Base-by-base conservation (phyloP, 2,888 invertebrate genomes). In the Protophormia terraenovae region DNA sequence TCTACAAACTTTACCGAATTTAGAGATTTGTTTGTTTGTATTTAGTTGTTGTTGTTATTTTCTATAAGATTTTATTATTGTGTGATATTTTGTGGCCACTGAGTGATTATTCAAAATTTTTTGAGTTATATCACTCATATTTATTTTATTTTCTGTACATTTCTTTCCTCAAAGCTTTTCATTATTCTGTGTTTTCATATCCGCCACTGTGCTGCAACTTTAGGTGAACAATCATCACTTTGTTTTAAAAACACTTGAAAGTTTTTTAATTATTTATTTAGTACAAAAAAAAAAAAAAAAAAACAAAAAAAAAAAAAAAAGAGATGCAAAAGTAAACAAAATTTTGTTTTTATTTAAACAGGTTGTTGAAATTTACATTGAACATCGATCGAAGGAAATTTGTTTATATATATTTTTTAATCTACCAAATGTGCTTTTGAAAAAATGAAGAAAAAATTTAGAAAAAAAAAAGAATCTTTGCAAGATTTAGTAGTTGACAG, bases 191-290 rank as follows among this genome's bases (percentile, higher is more conserved):
- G 19, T 2, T 45, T 45, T 47, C 2, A 22, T 62, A 19, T 22
- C n/a, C 19, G 41, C 38, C 27, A 45, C 10, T 14, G 32, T 45
- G 29, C 32, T 58, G 41, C n/a, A 77, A 58, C 32, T 32, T 66
- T 29, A 8, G 7, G 10, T 47, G 45, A 67, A 14, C 58, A 55
- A 80, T 84, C 80, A 76, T 71, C 84, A 84, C 80, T 66, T 76
- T 76, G 50, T 76, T 12, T 58, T 66, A 41, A 72, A 50, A 67
- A 1, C 66, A 76, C 69, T 76, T 60, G 80, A 72, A 72, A 10
- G 27, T 10, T 38, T 35, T 66, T 60, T 50, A 45, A 71, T 66
- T 60, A 32, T 35, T 69, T 62, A n/a, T 47, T 22, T n/a, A 55
- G 24, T 35, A 16, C 7, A 35, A 35, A 58, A n/a, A n/a, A n/a